These are phyloP conservation scores for Gastrophryne carolinensis DNA, from an alignment of 2,797 vertebrate genomes.

Conservation along the genomic window DNA sequence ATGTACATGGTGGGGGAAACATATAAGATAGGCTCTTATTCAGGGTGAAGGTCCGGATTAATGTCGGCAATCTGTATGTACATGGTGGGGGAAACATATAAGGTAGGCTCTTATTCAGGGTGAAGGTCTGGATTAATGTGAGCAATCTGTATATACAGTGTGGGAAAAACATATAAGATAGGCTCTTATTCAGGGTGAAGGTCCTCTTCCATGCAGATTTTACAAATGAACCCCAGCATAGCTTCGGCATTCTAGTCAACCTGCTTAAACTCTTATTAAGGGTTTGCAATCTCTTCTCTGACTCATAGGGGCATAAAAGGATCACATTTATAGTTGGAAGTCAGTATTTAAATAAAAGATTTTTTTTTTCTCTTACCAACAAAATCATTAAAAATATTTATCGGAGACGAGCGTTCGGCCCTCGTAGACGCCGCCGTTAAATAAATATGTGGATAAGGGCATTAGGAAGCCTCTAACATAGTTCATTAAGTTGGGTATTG, in stretches of 20 bases:
- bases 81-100: too few relatives aligned
- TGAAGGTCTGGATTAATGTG: too few relatives aligned
- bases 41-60: too few relatives aligned
- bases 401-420: slow-evolving; percentile 26
- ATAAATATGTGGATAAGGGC: slow-evolving; percentile 49
- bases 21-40: too few relatives aligned
- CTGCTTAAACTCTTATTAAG: slow-evolving; percentile 31
- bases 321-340: slow-evolving; percentile 41
- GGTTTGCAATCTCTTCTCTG: slow-evolving; percentile 21
- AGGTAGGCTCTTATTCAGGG: too few relatives aligned
- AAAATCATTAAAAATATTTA: slow-evolving; percentile 50
- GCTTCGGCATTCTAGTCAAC: not conserved
- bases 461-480: slow-evolving; percentile 36
- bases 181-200: too few relatives aligned
- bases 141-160: too few relatives aligned
- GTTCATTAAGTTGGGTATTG: slow-evolving; percentile 50
- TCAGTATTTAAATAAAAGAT: slow-evolving; percentile 37
- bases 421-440: slow-evolving; percentile 12
- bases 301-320: slow-evolving; percentile 26
- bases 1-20: too few relatives aligned
- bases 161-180: too few relatives aligned
- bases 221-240: not conserved
- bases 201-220: too few relatives aligned
- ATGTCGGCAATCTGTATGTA: too few relatives aligned
- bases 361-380: slow-evolving; percentile 5